These are phyloP conservation scores for Prorops nasuta DNA, from an alignment of 1,140 invertebrate species.

Conservation along the genomic window DNA sequence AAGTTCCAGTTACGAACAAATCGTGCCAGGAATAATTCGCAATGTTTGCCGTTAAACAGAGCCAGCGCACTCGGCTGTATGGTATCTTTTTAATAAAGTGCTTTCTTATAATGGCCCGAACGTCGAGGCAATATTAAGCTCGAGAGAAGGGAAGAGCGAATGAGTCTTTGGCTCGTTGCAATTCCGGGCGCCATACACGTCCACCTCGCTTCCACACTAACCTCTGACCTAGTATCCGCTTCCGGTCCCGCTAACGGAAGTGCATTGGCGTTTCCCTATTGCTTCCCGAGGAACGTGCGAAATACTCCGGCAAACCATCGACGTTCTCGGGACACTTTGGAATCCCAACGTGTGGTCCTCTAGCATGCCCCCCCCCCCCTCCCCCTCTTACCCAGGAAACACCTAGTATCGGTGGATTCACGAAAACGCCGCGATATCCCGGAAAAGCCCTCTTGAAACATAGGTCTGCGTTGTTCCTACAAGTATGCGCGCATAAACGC, in stretches of 20 bases:
- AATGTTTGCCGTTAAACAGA: no score
- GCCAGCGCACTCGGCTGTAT: no score
- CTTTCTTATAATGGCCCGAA: no score
- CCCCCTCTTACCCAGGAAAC: no score
- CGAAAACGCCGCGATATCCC: not conserved
- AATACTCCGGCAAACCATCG: constrained; percentile 12
- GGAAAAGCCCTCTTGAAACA: not conserved
- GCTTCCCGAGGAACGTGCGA: constrained; percentile 3
- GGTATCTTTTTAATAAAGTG: no score
- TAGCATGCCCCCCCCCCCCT: not conserved
- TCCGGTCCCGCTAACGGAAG: not conserved
- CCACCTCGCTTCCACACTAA: not conserved
- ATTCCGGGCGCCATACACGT: not conserved
- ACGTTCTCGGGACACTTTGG: constrained; percentile 4
- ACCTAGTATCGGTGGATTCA: no score
- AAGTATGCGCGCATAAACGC: constrained; percentile 42
- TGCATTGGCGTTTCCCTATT: not conserved
- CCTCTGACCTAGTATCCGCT: constrained; percentile 5
- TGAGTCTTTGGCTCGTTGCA: not conserved
- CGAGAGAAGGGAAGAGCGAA: no score
- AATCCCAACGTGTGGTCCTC: constrained; percentile 11
- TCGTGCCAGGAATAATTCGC: no score
- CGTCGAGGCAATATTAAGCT: no score
- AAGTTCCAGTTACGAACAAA: no score
- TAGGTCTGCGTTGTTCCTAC: constrained; percentile 26